Percentiles rank a stretch among this genome's conserved stretches.
Conservation (phyloP, 2,888 invertebrate species). For the Drosophila neonasuta region DNA sequence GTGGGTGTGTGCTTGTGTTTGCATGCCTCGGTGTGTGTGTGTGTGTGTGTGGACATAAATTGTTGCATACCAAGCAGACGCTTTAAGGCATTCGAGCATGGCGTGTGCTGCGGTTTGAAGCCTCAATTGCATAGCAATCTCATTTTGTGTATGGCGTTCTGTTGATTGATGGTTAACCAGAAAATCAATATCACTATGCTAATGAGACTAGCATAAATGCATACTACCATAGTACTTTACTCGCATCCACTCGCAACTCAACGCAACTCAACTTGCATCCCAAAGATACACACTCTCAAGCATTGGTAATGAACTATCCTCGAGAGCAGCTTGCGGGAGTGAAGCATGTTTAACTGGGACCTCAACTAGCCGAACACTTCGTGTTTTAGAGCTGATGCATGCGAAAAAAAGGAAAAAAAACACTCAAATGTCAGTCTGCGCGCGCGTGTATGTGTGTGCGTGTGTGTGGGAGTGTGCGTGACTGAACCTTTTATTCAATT, state of each 20-base stretch:
- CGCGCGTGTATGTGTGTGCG: not conserved
- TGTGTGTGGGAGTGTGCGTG: slow-evolving; percentile 3
- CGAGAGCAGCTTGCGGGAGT: not conserved
- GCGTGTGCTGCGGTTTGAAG: slow-evolving; percentile 72
- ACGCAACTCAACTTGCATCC: slow-evolving; percentile 1
- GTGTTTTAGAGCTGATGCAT: not conserved
- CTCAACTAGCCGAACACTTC: slow-evolving; percentile 1
- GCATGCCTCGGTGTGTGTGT: not conserved
- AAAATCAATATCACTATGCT: slow-evolving; percentile 76
- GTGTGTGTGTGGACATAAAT: slow-evolving; percentile 56
- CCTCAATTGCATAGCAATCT: slow-evolving; percentile 76
- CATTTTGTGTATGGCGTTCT: slow-evolving; percentile 69
- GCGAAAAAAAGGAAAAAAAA: not conserved
- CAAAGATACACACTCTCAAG: not conserved
- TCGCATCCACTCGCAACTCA: slow-evolving; percentile 1
- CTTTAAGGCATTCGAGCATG: slow-evolving; percentile 74
- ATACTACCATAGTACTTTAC: not conserved
- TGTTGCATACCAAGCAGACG: slow-evolving; percentile 72
- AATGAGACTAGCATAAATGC: slow-evolving; percentile 64
- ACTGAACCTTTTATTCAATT: slow-evolving; percentile 46
- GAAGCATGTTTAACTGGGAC: slow-evolving; percentile 2
- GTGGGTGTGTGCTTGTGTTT: slow-evolving; percentile 1
- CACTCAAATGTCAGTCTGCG: slow-evolving; percentile 4
- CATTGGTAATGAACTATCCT: slow-evolving; percentile 15
- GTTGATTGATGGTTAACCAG: slow-evolving; percentile 77